Conservation (phyloP, 2,113 vertebrate genomes). For the Gallinago jamesoni region DNA sequence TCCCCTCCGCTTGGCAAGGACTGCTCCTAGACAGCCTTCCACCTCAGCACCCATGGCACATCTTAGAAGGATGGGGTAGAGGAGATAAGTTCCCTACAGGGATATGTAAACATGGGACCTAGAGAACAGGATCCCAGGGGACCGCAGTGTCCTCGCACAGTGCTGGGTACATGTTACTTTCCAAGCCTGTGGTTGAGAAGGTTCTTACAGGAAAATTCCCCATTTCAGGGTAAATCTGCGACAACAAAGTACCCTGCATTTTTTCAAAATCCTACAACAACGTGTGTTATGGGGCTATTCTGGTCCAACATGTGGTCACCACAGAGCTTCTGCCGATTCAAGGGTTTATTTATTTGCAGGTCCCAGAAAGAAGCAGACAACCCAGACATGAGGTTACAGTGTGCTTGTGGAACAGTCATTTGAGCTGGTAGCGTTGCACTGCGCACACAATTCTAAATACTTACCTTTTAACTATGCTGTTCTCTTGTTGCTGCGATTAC, state of each 20-base stretch:
- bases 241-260: neutral
- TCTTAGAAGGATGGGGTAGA: neutral
- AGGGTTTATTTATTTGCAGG: neutral
- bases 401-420: neutral
- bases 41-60: neutral
- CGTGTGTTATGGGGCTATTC: rapidly evolving
- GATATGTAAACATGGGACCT: neutral
- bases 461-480: neutral
- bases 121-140: neutral
- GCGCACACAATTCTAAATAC: neutral
- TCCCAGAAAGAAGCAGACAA: neutral
- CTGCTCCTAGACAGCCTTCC: neutral
- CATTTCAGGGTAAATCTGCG: neutral
- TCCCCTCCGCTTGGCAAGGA: neutral
- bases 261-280: neutral
- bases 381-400: neutral
- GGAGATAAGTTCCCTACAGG: neutral
- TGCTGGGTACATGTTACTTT: rapidly evolving
- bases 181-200: neutral
- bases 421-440: neutral
- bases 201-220: neutral
- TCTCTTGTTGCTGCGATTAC: neutral
- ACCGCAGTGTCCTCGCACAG: rapidly evolving
- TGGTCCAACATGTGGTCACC: neutral
- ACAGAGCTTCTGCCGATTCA: neutral